Percentiles rank a stretch among this genome's conserved stretches.
These are phyloP conservation scores for Tachysurus vachellii DNA, from an alignment of 2,113 vertebrate species.

Conservation along the genomic window DNA sequence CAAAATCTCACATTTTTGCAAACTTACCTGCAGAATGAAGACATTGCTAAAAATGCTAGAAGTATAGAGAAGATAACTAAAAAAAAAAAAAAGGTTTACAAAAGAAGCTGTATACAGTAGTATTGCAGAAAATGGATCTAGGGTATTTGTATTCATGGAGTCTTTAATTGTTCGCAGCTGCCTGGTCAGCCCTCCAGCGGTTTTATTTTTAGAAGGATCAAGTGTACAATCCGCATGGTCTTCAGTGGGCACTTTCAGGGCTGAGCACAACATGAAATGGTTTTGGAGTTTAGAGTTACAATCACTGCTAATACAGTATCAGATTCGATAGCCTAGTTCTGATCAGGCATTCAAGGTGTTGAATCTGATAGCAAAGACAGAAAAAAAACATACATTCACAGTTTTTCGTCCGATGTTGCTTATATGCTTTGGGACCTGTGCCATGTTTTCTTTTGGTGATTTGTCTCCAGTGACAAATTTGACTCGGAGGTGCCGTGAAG, in stretches of 20 bases:
- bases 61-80: not conserved
- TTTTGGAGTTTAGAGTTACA: constrained; percentile 7
- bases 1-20: constrained; percentile 33
- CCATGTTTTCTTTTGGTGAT: not conserved
- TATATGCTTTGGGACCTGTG: not conserved
- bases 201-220: constrained; percentile 51
- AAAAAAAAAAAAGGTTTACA: not conserved
- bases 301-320: constrained; percentile 17
- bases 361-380: not conserved
- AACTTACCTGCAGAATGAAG: constrained; percentile 46
- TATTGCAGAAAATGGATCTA: not conserved
- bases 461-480: not conserved
- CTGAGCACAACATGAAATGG: constrained; percentile 24
- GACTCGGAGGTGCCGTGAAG: constrained; percentile 2
- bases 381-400: not conserved
- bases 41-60: constrained; percentile 9
- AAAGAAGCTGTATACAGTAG: not conserved
- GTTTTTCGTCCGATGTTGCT: not conserved
- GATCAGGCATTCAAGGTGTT: constrained; percentile 3
- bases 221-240: not conserved
- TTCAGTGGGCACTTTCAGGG: constrained; percentile 15
- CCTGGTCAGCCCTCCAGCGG: constrained; percentile 14
- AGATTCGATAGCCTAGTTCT: not conserved
- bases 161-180: constrained; percentile 35
- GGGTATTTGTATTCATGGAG: constrained; percentile 19